These are phyloP conservation scores for Antheraea mylitta DNA, from an alignment of 1,140 invertebrate genomes.

Conservation along the genomic window DNA sequence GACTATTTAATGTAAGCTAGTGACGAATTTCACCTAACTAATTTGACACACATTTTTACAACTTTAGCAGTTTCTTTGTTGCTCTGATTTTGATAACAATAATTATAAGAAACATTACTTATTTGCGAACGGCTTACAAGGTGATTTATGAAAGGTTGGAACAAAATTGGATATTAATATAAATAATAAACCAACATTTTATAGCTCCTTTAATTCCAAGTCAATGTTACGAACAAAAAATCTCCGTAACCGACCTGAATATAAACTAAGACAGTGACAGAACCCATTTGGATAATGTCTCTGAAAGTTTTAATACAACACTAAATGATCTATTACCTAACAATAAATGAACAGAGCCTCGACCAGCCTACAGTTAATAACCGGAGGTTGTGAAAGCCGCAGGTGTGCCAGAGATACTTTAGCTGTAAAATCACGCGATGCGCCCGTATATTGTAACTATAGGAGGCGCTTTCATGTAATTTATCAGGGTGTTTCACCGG, in stretches of 20 bases:
- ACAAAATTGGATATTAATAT: no score
- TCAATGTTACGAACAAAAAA: no score
- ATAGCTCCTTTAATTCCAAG: no score
- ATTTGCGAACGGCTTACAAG: no score
- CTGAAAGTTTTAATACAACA: background rate
- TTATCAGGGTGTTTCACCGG: constrained; percentile 1
- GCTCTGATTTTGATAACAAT: no score
- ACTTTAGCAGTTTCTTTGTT: no score
- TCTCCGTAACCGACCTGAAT: background rate
- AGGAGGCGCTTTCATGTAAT: background rate
- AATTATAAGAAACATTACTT: no score
- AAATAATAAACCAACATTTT: no score
- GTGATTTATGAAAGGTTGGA: no score
- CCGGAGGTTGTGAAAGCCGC: background rate
- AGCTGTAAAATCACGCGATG: background rate
- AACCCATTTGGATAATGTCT: background rate
- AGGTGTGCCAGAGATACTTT: background rate
- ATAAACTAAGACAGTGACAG: background rate
- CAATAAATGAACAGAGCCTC: background rate
- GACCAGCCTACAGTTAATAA: background rate
- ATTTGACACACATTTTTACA: no score
- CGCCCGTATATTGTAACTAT: constrained; percentile 1
- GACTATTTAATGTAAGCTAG: background rate
- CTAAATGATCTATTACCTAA: background rate
- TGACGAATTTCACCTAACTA: background rate